phyloP scores from a whole-genome alignment of 2,113 vertebrate genomes.

The Hemiprocne comata region DNA sequence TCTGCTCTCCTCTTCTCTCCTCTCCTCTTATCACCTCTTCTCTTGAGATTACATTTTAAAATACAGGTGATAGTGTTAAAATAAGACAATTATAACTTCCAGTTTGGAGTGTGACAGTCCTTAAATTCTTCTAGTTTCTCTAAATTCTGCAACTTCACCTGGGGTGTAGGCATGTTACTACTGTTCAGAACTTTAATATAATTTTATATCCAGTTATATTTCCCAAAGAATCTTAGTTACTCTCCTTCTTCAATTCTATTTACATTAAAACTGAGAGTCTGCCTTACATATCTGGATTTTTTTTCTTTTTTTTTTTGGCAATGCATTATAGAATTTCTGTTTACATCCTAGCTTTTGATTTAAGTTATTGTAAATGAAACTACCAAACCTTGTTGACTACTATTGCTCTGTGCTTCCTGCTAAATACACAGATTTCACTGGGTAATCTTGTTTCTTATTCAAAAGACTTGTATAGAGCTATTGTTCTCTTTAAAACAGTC shows the following conservation, averaged over 20 bases:
- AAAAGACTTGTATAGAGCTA: not conserved
- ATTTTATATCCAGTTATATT: not conserved
- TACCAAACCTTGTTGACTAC: not conserved
- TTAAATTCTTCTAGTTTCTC: not conserved
- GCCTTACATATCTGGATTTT: not conserved
- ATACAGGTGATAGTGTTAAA: not conserved
- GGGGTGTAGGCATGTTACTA: not conserved
- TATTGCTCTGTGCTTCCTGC: not conserved
- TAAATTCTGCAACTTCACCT: not conserved
- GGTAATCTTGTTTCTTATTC: not conserved
- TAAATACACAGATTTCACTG: not conserved
- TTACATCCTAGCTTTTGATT: not conserved
- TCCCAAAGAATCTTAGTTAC: not conserved
- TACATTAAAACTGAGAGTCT: not conserved
- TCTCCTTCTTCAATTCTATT: not conserved
- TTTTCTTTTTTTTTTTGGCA: not conserved
- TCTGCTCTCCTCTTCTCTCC: no score
- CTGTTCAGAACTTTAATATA: not conserved
- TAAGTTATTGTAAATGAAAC: not conserved
- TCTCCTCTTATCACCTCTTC: no score
- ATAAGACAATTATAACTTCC: not conserved
- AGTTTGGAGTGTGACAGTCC: not conserved
- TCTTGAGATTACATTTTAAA: not conserved
- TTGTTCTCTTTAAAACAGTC: not conserved
- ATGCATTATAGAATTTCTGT: not conserved